Percentiles rank a stretch among this genome's conserved stretches.
phyloP scores from a whole-genome alignment of 2,113 vertebrate species.

The Pogona vitticeps region DNA sequence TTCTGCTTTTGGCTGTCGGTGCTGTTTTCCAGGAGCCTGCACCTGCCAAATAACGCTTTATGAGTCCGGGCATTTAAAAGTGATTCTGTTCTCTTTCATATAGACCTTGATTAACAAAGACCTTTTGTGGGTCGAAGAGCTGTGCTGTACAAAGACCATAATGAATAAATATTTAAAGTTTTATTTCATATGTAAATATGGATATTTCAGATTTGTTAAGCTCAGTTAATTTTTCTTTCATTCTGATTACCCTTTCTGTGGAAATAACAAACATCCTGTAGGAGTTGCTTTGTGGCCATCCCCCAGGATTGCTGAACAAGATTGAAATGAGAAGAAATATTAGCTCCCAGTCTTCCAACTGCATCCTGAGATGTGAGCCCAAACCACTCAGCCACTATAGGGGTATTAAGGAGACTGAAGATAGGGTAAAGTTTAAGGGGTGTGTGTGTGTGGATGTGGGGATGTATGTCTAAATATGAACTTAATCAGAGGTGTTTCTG shows the following conservation, averaged over 20 bases:
- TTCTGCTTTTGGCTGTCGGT: background rate
- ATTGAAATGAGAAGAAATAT: background rate
- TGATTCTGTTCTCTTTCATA: constrained; percentile 39
- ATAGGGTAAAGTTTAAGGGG: background rate
- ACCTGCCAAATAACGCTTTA: constrained; percentile 34
- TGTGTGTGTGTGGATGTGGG: too few species aligned
- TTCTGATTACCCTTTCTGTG: constrained; percentile 28
- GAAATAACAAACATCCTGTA: constrained; percentile 28
- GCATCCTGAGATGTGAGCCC: background rate
- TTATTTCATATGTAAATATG: constrained; percentile 52
- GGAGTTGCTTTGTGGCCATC: background rate
- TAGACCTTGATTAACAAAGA: constrained; percentile 36
- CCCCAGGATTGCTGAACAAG: background rate
- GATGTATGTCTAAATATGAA: background rate
- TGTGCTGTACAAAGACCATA: constrained; percentile 23
- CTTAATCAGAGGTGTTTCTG: too few species aligned
- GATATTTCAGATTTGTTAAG: constrained; percentile 22
- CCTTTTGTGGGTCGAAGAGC: constrained; percentile 31
- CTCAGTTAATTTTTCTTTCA: constrained; percentile 41
- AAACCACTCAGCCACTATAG: background rate
- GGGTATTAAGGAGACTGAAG: too few species aligned
- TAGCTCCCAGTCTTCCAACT: background rate
- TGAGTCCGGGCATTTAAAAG: constrained; percentile 27
- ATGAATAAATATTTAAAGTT: constrained; percentile 37
- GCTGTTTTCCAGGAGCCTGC: constrained; percentile 5